A percentile compares a stretch with the other conserved stretches of the same genome.
phyloP scores from a whole-genome alignment of 2,888 invertebrate genomes.

The Ernsta delagoae region DNA sequence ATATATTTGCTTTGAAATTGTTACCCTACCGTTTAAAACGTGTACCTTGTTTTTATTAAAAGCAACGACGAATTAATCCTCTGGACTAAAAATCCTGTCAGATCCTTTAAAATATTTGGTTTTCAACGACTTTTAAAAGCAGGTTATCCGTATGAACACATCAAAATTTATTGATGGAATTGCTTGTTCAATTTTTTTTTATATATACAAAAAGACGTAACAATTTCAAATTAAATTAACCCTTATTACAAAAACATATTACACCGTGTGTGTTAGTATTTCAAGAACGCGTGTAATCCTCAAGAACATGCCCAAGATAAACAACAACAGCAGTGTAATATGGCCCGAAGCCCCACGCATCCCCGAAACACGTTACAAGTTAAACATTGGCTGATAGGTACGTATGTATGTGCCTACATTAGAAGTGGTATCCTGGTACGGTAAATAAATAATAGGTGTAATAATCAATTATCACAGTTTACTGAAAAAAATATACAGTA shows the following conservation, averaged over 20 bases:
- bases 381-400: not conserved
- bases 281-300: constrained; percentile 8
- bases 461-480: too few species aligned
- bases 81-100: too few species aligned
- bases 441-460: too few species aligned
- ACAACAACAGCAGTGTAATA: constrained; percentile 30
- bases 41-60: not conserved
- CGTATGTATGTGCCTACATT: not conserved
- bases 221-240: too few species aligned
- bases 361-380: constrained; percentile 6
- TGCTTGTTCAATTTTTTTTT: too few species aligned
- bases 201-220: too few species aligned
- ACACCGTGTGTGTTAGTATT: not conserved
- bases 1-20: constrained; percentile 18
- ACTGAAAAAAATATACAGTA: too few species aligned
- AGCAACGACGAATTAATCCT: not conserved
- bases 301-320: constrained; percentile 27
- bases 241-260: not conserved
- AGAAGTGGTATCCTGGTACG: not conserved
- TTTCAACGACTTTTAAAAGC: too few species aligned
- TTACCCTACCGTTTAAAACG: not conserved
- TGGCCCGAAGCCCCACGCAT: not conserved
- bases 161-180: too few species aligned
- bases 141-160: too few species aligned
- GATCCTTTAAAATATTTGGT: too few species aligned